Conservation (phyloP, 2,113 vertebrate species). For the Blennius ocellaris region DNA sequence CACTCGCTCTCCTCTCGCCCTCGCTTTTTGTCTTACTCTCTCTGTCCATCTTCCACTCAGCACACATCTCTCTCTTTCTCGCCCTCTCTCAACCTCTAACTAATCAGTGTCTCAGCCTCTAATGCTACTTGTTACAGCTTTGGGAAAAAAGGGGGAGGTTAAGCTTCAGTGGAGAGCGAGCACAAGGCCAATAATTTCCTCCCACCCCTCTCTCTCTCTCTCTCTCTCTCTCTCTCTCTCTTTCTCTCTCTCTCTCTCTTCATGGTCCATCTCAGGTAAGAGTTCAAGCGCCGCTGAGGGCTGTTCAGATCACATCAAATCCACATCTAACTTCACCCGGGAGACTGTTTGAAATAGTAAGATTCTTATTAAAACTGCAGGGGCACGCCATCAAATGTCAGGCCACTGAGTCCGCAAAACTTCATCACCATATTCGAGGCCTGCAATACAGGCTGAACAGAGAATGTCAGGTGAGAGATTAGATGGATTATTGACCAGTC, state of each 20-base stretch:
- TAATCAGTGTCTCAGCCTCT: conserved; percentile 65
- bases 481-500: conserved; percentile 21
- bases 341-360: conserved; percentile 46
- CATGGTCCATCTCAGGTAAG: conserved; percentile 57
- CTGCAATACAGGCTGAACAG: conserved; percentile 5
- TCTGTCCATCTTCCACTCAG: conserved; percentile 48
- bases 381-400: conserved; percentile 49
- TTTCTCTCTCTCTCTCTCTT: not conserved
- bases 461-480: conserved; percentile 43
- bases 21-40: not conserved
- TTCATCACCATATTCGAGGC: conserved; percentile 13
- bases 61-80: conserved; percentile 26
- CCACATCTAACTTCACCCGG: conserved; percentile 48
- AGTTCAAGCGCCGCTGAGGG: conserved; percentile 59
- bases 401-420: conserved; percentile 29
- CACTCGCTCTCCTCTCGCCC: conserved; percentile 17
- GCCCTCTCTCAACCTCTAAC: conserved; percentile 34
- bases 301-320: conserved; percentile 60
- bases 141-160: not conserved
- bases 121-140: conserved; percentile 56
- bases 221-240: not conserved
- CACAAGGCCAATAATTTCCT: conserved; percentile 15
- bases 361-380: conserved; percentile 55
- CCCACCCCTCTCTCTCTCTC: not conserved
- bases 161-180: conserved; percentile 3